Conservation (phyloP, 2,888 invertebrate species). For the Drosophila siamana region DNA sequence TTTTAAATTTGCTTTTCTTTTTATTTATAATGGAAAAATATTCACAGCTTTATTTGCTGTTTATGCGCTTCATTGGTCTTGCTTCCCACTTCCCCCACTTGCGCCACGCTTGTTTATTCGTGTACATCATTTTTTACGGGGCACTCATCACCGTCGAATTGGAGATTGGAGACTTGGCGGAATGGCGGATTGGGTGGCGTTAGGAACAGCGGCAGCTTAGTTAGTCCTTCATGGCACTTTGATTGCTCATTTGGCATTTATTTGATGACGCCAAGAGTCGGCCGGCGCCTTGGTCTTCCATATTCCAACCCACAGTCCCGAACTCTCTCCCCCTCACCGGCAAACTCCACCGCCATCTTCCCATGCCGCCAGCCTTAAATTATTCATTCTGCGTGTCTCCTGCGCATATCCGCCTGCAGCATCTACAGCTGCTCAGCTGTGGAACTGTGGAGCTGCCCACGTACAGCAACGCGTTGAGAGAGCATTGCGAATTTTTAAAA, state of each 20-base stretch:
- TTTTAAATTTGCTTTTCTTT: conserved; percentile 53
- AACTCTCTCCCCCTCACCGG: not conserved
- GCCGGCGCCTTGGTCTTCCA: conserved; percentile 20
- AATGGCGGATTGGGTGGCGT: not conserved
- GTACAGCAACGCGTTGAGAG: conserved; percentile 52
- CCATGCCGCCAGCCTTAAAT: conserved; percentile 54
- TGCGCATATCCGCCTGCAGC: conserved; percentile 28
- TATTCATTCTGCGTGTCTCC: conserved; percentile 72
- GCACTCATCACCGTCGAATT: conserved; percentile 60
- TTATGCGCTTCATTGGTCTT: conserved; percentile 71
- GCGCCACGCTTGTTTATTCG: conserved; percentile 58
- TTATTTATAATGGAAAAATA: conserved; percentile 63
- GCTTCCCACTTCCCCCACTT: not conserved
- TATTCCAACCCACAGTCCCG: not conserved
- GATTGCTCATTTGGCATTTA: conserved; percentile 83
- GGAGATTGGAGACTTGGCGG: not conserved
- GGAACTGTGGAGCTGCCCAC: conserved; percentile 41
- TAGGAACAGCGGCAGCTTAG: conserved; percentile 57
- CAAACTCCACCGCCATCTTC: conserved; percentile 3
- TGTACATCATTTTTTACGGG: conserved; percentile 76
- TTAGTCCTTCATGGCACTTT: conserved; percentile 79
- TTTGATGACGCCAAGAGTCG: conserved; percentile 68
- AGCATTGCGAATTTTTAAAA: conserved; percentile 70
- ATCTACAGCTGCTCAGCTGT: conserved; percentile 28
- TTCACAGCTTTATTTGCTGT: conserved; percentile 71